Evolutionary conservation across 2,888 invertebrate species (phyloP), one percentile per base, ranked within the genome.

Genomic region (Teinopalpus imperialis): DNA sequence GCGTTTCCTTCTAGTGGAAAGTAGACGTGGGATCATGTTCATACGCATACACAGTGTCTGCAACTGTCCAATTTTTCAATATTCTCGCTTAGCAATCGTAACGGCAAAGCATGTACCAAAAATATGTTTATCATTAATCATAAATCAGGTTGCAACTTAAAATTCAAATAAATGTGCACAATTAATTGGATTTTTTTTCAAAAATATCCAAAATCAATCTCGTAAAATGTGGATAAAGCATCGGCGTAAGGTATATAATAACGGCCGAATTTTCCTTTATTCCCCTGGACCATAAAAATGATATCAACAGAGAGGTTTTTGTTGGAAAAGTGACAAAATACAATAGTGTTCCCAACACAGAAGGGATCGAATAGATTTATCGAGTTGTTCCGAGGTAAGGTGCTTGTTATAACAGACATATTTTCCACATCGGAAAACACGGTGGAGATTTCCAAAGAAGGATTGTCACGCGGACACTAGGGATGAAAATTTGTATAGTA

Each of bases 351-450:
- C 24, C 10, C 14, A 18, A 27, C 29, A 27, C 14, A 37, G 34
- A 46, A 46, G 35, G 40, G 31, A 40, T 35, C 12, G 32, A 35
- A 46, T 40, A 29, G 46, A 41, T 46, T 46, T 46, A 46, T 46
- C 34, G 40, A 46, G 46, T 34, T 35, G 40, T 35, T 34, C 34
- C 32, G 45, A 34, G 16, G 29, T 32, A 35, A 46, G 46, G 34
- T 41, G 46, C 46, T 46, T 46, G 40, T 46, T 46, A 46, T 35
- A 46, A 46, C 40, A 35, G 40, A 40, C 21, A 41, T 46, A 46
- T 46, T 46, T 35, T 46, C 40, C 35, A 34, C 40, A 35, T 46
- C 46, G 46, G n/a, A 10, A 9, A 41, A 39, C 44, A 39, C 21
- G 9, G 44, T 21, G 9, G 39, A 45, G 37, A 39, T 45, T 45